Conservation (phyloP, 2,888 invertebrate species). For the Agonopterix subpropinquella region DNA sequence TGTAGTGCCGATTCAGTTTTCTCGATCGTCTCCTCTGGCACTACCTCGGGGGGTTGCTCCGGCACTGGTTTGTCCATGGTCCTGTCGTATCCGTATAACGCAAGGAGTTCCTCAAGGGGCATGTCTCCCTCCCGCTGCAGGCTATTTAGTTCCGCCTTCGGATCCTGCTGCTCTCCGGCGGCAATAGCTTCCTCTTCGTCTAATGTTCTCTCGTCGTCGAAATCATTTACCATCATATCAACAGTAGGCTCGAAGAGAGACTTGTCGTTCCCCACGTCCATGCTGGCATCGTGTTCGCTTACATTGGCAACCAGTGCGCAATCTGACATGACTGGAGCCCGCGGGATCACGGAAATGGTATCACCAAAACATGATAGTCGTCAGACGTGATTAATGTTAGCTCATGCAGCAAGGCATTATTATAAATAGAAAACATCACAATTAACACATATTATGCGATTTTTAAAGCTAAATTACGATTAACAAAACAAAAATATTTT, state of each 20-base stretch:
- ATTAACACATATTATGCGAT: constrained; percentile 38
- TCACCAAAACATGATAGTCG: constrained; percentile 50
- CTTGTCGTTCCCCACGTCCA: constrained; percentile 73
- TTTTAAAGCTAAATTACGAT: constrained; percentile 29
- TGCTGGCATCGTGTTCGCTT: constrained; percentile 73
- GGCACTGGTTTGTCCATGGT: constrained; percentile 56
- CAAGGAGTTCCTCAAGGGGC: constrained; percentile 94
- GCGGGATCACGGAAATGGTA: constrained; percentile 34
- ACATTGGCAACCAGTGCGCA: constrained; percentile 72
- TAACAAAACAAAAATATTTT: constrained; percentile 72
- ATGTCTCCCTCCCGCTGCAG: constrained; percentile 96
- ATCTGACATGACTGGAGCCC: constrained; percentile 66
- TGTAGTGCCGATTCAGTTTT: constrained; percentile 68
- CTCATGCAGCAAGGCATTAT: constrained; percentile 23
- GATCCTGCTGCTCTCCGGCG: constrained; percentile 88
- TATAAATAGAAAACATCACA: constrained; percentile 43
- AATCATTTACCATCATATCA: constrained; percentile 98
- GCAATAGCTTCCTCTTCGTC: constrained; percentile 98
- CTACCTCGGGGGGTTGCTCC: constrained; percentile 45
- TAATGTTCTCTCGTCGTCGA: constrained; percentile 96
- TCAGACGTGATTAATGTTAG: constrained; percentile 24
- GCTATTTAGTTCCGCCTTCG: constrained; percentile 91
- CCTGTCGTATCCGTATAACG: constrained; percentile 87
- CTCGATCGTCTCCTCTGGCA: constrained; percentile 49
- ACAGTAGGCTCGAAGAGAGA: constrained; percentile 92